A percentile compares a stretch with the other conserved stretches of the same genome.
phyloP scores from a whole-genome alignment of 2,888 invertebrate species.

The Cyrtodaria siliqua region DNA sequence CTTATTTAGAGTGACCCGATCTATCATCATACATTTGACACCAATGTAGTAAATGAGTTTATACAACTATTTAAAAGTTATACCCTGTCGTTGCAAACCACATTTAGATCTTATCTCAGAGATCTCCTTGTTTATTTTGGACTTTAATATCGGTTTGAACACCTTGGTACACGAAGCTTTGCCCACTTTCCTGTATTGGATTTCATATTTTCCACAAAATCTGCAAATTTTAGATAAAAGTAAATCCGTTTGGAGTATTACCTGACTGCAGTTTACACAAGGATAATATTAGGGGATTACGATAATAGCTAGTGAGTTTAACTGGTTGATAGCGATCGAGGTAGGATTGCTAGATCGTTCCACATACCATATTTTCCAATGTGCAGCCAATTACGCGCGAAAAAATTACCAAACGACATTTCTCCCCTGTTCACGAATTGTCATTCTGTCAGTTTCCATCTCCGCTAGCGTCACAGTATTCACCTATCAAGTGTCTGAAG shows the following conservation, averaged over 20 bases:
- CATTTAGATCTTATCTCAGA: neutral
- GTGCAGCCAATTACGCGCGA: constrained; percentile 46
- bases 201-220: constrained; percentile 38
- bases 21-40: neutral
- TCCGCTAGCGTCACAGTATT: constrained; percentile 5
- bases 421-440: constrained; percentile 33
- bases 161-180: neutral
- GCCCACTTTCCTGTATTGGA: neutral
- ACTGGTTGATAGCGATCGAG: constrained; percentile 42
- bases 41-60: no score
- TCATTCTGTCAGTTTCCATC: constrained; percentile 36
- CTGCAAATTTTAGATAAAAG: constrained; percentile 28
- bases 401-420: constrained; percentile 49
- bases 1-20: no score
- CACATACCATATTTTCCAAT: constrained; percentile 35
- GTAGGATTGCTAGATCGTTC: neutral
- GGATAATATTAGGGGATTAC: constrained; percentile 36
- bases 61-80: no score
- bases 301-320: constrained; percentile 41
- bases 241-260: constrained; percentile 36
- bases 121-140: neutral
- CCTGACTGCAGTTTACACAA: constrained; percentile 26
- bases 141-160: neutral
- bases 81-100: no score
- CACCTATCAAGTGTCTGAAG: constrained; percentile 8